These are phyloP conservation scores for Metaphire vulgaris DNA, from an alignment of 1,140 invertebrate species.

Conservation along the genomic window DNA sequence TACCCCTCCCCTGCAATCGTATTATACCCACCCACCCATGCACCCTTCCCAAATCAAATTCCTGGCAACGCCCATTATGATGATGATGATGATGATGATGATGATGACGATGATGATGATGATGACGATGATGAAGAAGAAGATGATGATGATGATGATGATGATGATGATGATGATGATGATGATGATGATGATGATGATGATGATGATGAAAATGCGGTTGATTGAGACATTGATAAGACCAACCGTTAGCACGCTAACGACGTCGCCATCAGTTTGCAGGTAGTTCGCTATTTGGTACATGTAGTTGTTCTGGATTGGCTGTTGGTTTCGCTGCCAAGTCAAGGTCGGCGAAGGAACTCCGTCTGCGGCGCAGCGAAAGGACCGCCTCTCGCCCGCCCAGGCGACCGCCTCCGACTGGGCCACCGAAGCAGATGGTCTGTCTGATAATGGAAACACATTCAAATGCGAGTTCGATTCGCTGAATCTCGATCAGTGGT, in stretches of 20 bases:
- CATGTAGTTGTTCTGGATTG: neutral
- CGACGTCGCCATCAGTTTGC: neutral
- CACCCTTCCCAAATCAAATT: too few species aligned
- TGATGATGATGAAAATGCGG: conserved; percentile 2
- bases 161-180: neutral
- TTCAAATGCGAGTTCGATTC: too few species aligned
- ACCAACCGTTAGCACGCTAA: too few species aligned
- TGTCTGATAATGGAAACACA: too few species aligned
- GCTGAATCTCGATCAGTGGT: too few species aligned
- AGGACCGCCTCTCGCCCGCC: neutral
- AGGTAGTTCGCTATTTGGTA: neutral
- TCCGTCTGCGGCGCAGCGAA: neutral
- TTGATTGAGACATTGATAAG: too few species aligned
- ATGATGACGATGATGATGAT: conserved; percentile 1
- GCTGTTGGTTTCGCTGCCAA: neutral
- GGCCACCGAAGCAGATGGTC: neutral
- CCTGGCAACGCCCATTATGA: too few species aligned
- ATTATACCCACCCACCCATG: too few species aligned
- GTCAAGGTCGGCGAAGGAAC: neutral
- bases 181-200: conserved; percentile 2
- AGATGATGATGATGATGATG: neutral
- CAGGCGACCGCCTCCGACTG: neutral
- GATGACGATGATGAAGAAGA: neutral
- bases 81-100: conserved; percentile 2
- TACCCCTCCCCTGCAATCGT: too few species aligned